phyloP scores from a whole-genome alignment of 2,888 invertebrate genomes.

The Chrysopilus asiliformis region DNA sequence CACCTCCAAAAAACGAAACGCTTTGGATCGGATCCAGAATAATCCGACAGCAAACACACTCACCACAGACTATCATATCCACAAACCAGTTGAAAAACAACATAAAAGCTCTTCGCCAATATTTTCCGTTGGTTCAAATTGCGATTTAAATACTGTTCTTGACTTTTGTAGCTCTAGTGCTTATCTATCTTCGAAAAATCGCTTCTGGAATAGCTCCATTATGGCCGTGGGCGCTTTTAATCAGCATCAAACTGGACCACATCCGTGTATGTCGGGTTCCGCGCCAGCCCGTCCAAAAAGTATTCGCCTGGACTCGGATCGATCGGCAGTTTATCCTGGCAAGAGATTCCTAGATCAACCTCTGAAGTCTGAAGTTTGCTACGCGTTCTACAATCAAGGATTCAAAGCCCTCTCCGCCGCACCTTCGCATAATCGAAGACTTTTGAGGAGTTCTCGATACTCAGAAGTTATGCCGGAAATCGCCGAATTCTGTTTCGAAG shows the following conservation, averaged over 20 bases:
- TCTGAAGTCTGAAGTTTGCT: conserved; percentile 18
- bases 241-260: not conserved
- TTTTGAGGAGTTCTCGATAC: not conserved
- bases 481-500: not conserved
- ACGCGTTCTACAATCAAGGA: not conserved
- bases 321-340: conserved; percentile 29
- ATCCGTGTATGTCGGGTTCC: too few species aligned
- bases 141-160: conserved; percentile 7
- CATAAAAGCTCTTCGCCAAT: conserved; percentile 15
- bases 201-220: not conserved
- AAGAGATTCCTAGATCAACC: conserved; percentile 28
- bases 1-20: too few species aligned
- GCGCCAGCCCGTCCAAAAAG: too few species aligned
- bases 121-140: conserved; percentile 11
- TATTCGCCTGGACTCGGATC: conserved; percentile 4
- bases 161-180: conserved; percentile 3
- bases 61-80: conserved; percentile 12
- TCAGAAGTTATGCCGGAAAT: not conserved
- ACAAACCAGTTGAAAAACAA: conserved; percentile 14
- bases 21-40: conserved; percentile 16
- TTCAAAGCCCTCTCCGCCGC: not conserved
- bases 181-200: not conserved
- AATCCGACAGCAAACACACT: conserved; percentile 14
- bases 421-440: too few species aligned
- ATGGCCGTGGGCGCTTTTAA: not conserved